phyloP scores from a whole-genome alignment of 2,888 invertebrate genomes.

The Mythimna impura region DNA sequence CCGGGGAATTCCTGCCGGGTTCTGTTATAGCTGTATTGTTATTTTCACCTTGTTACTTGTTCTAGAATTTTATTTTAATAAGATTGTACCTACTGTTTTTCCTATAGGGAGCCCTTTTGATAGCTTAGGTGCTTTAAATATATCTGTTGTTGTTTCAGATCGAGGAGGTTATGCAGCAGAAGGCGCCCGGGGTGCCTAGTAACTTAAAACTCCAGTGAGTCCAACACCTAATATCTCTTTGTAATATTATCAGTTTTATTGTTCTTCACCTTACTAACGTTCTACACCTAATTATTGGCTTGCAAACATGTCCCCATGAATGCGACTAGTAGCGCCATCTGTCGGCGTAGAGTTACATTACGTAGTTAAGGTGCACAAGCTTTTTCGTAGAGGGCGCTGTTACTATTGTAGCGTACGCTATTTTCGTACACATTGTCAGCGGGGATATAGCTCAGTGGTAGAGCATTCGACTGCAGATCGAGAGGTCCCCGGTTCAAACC shows the following conservation, averaged over 20 bases:
- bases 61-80: not conserved
- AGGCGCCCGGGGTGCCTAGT: conserved; percentile 87
- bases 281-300: no score
- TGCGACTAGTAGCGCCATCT: conserved; percentile 78
- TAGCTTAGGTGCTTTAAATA: not conserved
- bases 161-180: conserved; percentile 90
- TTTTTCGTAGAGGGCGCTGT: conserved; percentile 67
- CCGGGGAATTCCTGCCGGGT: not conserved
- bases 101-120: not conserved
- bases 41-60: not conserved
- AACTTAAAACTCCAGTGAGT: conserved; percentile 83
- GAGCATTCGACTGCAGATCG: conserved; percentile 90
- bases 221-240: not conserved
- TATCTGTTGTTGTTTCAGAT: conserved; percentile 76
- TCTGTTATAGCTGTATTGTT: not conserved
- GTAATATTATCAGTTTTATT: not conserved
- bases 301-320: conserved; percentile 8
- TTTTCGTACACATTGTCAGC: conserved; percentile 51
- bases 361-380: conserved; percentile 13
- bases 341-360: conserved; percentile 34
- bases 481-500: conserved; percentile 90
- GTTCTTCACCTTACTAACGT: conserved; percentile 21
- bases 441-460: conserved; percentile 90
- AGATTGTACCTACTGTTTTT: not conserved
- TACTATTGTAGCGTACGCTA: conserved; percentile 50